These are phyloP conservation scores for Leiothrix lutea DNA, from an alignment of 2,113 vertebrate species.

Conservation along the genomic window DNA sequence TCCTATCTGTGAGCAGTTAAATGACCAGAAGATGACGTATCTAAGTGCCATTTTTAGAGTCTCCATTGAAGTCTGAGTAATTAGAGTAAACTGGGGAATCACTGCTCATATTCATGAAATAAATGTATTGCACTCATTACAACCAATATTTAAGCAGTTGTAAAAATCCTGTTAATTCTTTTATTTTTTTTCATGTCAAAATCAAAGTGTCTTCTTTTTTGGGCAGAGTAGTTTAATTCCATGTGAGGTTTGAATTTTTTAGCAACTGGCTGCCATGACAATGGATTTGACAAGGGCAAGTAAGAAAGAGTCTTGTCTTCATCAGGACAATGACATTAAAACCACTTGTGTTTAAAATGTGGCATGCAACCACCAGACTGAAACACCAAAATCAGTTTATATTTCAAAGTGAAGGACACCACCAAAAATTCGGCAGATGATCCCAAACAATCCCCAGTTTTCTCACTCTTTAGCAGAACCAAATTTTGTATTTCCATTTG, in stretches of 20 bases:
- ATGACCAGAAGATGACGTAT: not conserved
- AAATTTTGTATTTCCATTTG: not conserved
- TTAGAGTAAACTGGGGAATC: not conserved
- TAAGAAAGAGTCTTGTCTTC: not conserved
- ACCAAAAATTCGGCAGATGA: rapidly evolving
- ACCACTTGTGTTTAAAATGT: not conserved
- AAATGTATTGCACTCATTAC: not conserved
- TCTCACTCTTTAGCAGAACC: not conserved
- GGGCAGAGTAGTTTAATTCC: not conserved
- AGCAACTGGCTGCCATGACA: not conserved
- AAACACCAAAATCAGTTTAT: not conserved
- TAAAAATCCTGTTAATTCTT: not conserved
- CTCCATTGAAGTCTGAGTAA: not conserved
- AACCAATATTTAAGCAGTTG: not conserved
- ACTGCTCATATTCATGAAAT: not conserved
- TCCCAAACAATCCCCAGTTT: not conserved
- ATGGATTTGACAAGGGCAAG: not conserved
- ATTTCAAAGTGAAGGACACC: not conserved
- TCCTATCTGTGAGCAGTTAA: not conserved
- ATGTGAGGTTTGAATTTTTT: not conserved
- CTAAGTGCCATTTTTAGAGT: not conserved
- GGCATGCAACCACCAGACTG: not conserved
- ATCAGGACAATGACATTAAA: not conserved
- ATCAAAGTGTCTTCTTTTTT: not conserved
- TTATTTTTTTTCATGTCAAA: not conserved